Evolutionary conservation across 2,888 invertebrate species (phyloP).

Genomic region (Drosophila basisetae): DNA sequence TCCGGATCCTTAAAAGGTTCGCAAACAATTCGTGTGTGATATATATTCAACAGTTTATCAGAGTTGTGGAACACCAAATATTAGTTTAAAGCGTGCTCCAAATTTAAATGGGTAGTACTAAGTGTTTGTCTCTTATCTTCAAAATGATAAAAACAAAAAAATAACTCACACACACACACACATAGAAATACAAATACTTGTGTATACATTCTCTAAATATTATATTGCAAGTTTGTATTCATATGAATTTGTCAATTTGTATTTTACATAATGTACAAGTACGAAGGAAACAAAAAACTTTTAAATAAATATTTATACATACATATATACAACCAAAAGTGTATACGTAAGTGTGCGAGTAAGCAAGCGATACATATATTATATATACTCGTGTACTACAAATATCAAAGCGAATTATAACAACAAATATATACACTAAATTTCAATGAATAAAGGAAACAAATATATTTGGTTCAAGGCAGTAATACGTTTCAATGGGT

Average conservation of each 20-base stretch:
- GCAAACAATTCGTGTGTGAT: slow-evolving; percentile 2
- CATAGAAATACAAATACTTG: slow-evolving; percentile 4
- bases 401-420: slow-evolving; percentile 46
- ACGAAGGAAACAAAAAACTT: slow-evolving; percentile 19
- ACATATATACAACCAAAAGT: slow-evolving; percentile 8
- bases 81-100: slow-evolving; percentile 17
- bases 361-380: slow-evolving; percentile 20
- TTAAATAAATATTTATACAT: slow-evolving; percentile 38
- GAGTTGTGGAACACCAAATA: slow-evolving; percentile 18
- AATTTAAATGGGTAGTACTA: slow-evolving; percentile 6
- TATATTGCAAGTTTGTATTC: not conserved
- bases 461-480: slow-evolving; percentile 43
- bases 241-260: slow-evolving; percentile 32
- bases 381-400: slow-evolving; percentile 45
- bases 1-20: not conserved
- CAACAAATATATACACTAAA: slow-evolving; percentile 55
- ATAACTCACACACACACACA: not conserved
- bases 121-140: slow-evolving; percentile 3
- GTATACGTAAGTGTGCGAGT: slow-evolving; percentile 18
- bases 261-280: slow-evolving; percentile 30
- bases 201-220: not conserved
- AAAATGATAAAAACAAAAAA: not conserved
- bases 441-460: slow-evolving; percentile 49
- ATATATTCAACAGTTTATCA: slow-evolving; percentile 10
- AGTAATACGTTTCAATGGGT: not conserved